Percentiles rank a stretch among this genome's conserved stretches.
These are phyloP conservation scores for Stomatorhinus walkeri DNA, from an alignment of 2,797 vertebrate genomes.

Conservation along the genomic window DNA sequence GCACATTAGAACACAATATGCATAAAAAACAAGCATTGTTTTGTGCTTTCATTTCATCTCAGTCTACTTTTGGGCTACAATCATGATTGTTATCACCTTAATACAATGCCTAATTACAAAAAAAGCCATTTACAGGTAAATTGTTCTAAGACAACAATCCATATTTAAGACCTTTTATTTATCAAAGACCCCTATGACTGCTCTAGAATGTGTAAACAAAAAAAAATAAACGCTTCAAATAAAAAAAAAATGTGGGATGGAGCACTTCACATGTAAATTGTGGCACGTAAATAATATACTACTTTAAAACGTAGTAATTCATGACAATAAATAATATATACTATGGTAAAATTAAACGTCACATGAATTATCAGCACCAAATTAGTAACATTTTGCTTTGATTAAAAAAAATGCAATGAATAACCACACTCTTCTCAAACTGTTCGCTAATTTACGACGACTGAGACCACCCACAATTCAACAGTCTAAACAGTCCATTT, in stretches of 20 bases:
- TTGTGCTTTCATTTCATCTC: slow-evolving; percentile 2
- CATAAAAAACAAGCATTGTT: not conserved
- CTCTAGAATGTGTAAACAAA: not conserved
- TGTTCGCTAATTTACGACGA: slow-evolving; percentile 40
- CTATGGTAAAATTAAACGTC: slow-evolving; percentile 27
- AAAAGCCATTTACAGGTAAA: slow-evolving; percentile 21
- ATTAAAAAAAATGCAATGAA: slow-evolving; percentile 30
- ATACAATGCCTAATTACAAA: slow-evolving; percentile 23
- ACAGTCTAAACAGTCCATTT: slow-evolving; percentile 41
- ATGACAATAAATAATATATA: slow-evolving; percentile 24
- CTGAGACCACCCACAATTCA: slow-evolving; percentile 36
- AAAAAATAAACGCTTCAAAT: slow-evolving; percentile 16
- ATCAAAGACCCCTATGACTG: slow-evolving; percentile 37
- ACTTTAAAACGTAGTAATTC: slow-evolving; percentile 17
- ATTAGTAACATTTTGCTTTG: slow-evolving; percentile 24
- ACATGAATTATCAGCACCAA: slow-evolving; percentile 29
- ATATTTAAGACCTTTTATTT: slow-evolving; percentile 43
- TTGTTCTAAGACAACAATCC: slow-evolving; percentile 23
- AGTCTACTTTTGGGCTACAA: not conserved
- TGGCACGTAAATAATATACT: not conserved
- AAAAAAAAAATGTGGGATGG: not conserved
- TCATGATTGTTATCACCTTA: slow-evolving; percentile 41
- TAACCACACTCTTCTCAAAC: slow-evolving; percentile 35
- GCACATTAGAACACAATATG: slow-evolving; percentile 2
- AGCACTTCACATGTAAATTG: slow-evolving; percentile 31